phyloP scores from a whole-genome alignment of 2,797 vertebrate species.

The Syngnathus acus region DNA sequence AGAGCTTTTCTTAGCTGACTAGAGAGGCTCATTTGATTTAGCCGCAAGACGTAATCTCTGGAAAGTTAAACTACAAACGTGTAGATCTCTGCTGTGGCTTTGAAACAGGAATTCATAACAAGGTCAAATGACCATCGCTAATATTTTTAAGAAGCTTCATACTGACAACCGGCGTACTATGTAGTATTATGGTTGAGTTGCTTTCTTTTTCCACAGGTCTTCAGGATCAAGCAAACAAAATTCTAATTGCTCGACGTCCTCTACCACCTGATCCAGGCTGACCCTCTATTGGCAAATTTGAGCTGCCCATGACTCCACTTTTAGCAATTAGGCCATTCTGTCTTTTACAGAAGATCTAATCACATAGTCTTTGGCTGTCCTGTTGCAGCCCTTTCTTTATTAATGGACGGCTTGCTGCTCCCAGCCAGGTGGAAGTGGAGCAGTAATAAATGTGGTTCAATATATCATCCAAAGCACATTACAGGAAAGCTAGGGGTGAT shows the following conservation, averaged over 20 bases:
- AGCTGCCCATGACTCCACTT: conserved; percentile 38
- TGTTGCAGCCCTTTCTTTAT: conserved; percentile 27
- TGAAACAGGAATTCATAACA: background rate
- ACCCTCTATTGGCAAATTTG: conserved; percentile 21
- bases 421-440: conserved; percentile 67
- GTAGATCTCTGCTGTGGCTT: background rate
- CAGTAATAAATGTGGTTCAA: conserved; percentile 73
- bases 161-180: background rate
- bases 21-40: background rate
- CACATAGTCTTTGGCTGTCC: conserved; percentile 40
- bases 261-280: conserved; percentile 6
- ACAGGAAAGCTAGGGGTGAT: conserved; percentile 65
- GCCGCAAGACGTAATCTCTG: background rate
- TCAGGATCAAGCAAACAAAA: background rate
- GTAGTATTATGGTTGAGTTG: background rate
- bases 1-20: background rate
- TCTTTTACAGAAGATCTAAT: conserved; percentile 43
- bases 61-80: background rate
- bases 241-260: background rate
- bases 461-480: conserved; percentile 71
- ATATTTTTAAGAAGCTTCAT: background rate
- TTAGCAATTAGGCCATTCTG: conserved; percentile 51
- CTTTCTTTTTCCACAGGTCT: background rate
- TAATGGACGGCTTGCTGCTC: conserved; percentile 67
- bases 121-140: background rate